Conservation (phyloP, 1,140 invertebrate genomes). For the Hyles euphorbiae region DNA sequence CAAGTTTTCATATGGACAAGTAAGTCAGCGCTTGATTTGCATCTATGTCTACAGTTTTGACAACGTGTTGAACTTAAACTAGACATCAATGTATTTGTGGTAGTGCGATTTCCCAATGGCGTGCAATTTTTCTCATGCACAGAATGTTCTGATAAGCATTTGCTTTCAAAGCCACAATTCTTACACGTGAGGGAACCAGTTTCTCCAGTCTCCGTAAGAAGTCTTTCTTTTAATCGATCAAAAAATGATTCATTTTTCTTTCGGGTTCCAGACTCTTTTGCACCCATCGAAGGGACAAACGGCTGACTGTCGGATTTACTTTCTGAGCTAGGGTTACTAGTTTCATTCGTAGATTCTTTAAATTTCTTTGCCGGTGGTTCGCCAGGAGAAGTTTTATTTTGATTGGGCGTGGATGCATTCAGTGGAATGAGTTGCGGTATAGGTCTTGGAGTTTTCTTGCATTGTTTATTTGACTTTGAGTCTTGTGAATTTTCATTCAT, state of each 20-base stretch:
- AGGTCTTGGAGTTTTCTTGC: constrained; percentile 77
- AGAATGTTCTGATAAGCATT: constrained; percentile 88
- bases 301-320: background rate
- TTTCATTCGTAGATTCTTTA: constrained; percentile 42
- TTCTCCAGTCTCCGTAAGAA: constrained; percentile 75
- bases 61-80: constrained; percentile 85
- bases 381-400: constrained; percentile 40
- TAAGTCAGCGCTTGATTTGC: constrained; percentile 87
- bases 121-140: constrained; percentile 83
- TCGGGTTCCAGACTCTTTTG: constrained; percentile 45
- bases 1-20: constrained; percentile 84
- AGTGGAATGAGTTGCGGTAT: constrained; percentile 85
- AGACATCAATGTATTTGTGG: constrained; percentile 46
- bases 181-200: constrained; percentile 81
- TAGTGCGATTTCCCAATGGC: constrained; percentile 40
- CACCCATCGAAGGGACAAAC: background rate
- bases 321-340: background rate
- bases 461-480: constrained; percentile 32
- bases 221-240: constrained; percentile 86
- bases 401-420: constrained; percentile 57
- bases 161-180: constrained; percentile 86
- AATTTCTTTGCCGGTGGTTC: constrained; percentile 63
- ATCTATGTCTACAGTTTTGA: constrained; percentile 88
- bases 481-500: too few relatives aligned
- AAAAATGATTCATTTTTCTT: constrained; percentile 88